Percentiles rank a stretch among this genome's conserved stretches.
Conservation (phyloP, 1,140 invertebrate genomes). For the Asbolus verrucosus region DNA sequence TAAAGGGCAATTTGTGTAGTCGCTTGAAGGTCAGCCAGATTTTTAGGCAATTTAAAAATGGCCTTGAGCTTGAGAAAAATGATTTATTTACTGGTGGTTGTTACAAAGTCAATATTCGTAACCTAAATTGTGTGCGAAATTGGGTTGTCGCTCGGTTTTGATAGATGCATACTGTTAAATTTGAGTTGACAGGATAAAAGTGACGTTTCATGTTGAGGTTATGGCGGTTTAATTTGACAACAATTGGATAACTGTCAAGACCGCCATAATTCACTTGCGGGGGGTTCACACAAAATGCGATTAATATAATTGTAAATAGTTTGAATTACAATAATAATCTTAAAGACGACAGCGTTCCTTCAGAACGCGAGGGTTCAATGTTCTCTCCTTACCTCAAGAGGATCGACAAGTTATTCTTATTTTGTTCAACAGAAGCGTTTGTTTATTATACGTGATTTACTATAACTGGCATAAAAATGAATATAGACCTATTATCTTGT, state of each 20-base stretch:
- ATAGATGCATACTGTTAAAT: not conserved
- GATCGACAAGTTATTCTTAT: slow-evolving; percentile 45
- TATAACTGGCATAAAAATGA: too few relatives aligned
- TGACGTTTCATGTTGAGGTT: not conserved
- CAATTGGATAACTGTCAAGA: not conserved
- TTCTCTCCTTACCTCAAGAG: slow-evolving; percentile 44
- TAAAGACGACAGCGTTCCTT: slow-evolving; percentile 36
- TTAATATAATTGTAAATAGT: slow-evolving; percentile 28
- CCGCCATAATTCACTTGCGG: not conserved
- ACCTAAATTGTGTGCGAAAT: slow-evolving; percentile 17
- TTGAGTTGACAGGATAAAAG: too few relatives aligned
- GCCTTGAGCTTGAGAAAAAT: slow-evolving; percentile 41
- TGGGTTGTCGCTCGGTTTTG: not conserved
- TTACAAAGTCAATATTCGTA: slow-evolving; percentile 3
- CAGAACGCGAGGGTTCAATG: slow-evolving; percentile 44
- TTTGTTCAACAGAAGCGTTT: slow-evolving; percentile 39
- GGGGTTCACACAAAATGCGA: slow-evolving; percentile 10
- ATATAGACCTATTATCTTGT: too few relatives aligned
- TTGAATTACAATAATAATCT: slow-evolving; percentile 37
- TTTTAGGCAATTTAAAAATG: slow-evolving; percentile 43
- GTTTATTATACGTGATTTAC: slow-evolving; percentile 45
- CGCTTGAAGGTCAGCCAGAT: slow-evolving; percentile 35
- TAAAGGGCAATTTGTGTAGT: slow-evolving; percentile 26
- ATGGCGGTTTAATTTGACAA: too few relatives aligned
- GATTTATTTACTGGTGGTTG: slow-evolving; percentile 27